Conservation (phyloP, 2,888 invertebrate genomes). For the Tinea semifulvella region DNA sequence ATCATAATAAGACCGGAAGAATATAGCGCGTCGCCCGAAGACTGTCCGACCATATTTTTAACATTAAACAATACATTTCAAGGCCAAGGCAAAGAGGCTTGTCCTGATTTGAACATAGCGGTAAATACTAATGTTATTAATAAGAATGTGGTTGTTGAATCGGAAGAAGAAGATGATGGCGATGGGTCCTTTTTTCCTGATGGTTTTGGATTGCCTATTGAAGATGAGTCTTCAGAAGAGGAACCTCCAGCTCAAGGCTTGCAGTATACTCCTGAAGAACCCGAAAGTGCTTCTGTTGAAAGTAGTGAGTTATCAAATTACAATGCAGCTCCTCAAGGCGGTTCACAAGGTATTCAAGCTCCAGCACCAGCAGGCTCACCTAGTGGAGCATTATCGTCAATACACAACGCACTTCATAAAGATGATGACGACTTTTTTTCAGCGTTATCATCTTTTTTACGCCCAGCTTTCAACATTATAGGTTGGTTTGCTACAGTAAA, state of each 20-base stretch:
- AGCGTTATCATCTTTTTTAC: slow-evolving; percentile 49
- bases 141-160: slow-evolving; percentile 58
- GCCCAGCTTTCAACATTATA: slow-evolving; percentile 58
- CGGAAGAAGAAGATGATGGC: slow-evolving; percentile 42
- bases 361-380: slow-evolving; percentile 26
- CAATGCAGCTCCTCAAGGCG: slow-evolving; percentile 29
- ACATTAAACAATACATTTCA: slow-evolving; percentile 61
- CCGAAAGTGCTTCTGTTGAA: slow-evolving; percentile 46
- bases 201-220: slow-evolving; percentile 40
- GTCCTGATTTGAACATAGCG: slow-evolving; percentile 74
- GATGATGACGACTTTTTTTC: slow-evolving; percentile 60
- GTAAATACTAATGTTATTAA: slow-evolving; percentile 75
- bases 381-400: slow-evolving; percentile 33
- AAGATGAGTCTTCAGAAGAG: slow-evolving; percentile 39
- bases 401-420: slow-evolving; percentile 26
- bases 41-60: slow-evolving; percentile 67
- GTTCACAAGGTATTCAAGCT: not conserved
- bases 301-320: slow-evolving; percentile 41
- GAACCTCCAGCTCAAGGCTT: slow-evolving; percentile 37
- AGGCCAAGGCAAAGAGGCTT: slow-evolving; percentile 69
- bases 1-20: slow-evolving; percentile 58
- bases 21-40: slow-evolving; percentile 46
- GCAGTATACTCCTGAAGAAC: slow-evolving; percentile 37
- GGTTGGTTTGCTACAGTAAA: slow-evolving; percentile 64
- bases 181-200: slow-evolving; percentile 38